phyloP scores from a whole-genome alignment of 2,113 vertebrate species.

The Sceloporus tristichus region DNA sequence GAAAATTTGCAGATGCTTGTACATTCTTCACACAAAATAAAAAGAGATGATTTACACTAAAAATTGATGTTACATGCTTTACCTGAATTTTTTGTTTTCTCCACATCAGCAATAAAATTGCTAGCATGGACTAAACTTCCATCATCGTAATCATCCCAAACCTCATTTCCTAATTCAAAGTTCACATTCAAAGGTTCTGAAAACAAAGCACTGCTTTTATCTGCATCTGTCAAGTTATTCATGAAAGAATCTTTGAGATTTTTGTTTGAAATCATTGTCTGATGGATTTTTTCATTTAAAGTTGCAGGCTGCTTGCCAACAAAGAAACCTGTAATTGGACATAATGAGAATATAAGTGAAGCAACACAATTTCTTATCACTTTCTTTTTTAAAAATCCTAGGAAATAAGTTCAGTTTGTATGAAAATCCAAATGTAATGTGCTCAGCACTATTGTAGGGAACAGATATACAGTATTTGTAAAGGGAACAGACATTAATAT shows the following conservation, averaged over 20 bases:
- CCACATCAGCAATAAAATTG: slow-evolving; percentile 60
- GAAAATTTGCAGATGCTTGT: slow-evolving; percentile 7
- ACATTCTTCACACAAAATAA: neutral
- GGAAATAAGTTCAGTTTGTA: neutral
- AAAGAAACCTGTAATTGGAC: slow-evolving; percentile 66
- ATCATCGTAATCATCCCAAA: slow-evolving; percentile 91
- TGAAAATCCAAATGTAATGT: neutral
- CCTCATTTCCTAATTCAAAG: slow-evolving; percentile 88
- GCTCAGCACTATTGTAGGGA: slow-evolving; percentile 11
- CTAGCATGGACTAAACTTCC: slow-evolving; percentile 81
- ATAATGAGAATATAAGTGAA: slow-evolving; percentile 48
- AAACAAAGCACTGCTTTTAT: slow-evolving; percentile 62
- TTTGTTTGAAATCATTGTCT: slow-evolving; percentile 51
- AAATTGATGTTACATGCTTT: slow-evolving; percentile 55
- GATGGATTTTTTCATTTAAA: slow-evolving; percentile 52
- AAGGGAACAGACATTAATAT: neutral
- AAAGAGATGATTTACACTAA: neutral
- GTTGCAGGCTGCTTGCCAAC: slow-evolving; percentile 61
- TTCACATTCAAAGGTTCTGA: slow-evolving; percentile 77
- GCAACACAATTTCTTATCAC: neutral
- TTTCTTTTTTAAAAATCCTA: neutral
- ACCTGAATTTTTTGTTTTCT: slow-evolving; percentile 70
- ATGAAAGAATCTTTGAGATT: slow-evolving; percentile 46
- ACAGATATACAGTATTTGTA: neutral
- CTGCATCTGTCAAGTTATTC: slow-evolving; percentile 56